Base-by-base conservation (phyloP, 2,888 invertebrate species). In the Pomacea canaliculata region DNA sequence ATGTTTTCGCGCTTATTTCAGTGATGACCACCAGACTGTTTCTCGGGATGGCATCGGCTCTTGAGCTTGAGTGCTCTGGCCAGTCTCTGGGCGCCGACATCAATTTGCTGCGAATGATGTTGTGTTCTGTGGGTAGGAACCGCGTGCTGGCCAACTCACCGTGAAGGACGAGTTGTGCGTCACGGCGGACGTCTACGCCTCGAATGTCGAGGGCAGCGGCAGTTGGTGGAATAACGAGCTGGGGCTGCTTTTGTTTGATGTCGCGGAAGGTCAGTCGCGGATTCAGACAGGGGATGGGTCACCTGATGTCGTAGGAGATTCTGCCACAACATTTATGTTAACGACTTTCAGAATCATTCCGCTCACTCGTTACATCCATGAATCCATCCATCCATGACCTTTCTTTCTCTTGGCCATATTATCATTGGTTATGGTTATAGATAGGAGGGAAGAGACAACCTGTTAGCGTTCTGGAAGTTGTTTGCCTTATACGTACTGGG, bases 61-160 rank as follows among this genome's bases (percentile, higher is more conserved):
- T 27, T 13, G 68, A 46, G 10, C 27, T 68, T 9, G 68, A 46
- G 27, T 68, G 68, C 19, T 68, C 68, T 68, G 68, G 68, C 9
- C 18, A 68, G 9, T n/a, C 48, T 19, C 48, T 68, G 23, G 19
- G 48, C 37, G 13, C 68, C 13, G 68, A 68, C 12, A 68, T 68
- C 37, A 46, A 68, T 37, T 46, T 68, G 48, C 48, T 68, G n/a
- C 49, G 68, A 9, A 68, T 12, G 68, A 9, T 46, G 27, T 10
- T 68, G 37, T 68, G 8, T 19, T 27, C 68, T 13, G 23, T 46
- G 7, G 13, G 27, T 13, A 37, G 19, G 9, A 68, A 68, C 68
- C n/a, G 27, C 7, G 48, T 68, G 27, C 9, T 68, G 48, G 68
- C 68, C 37, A 68, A 13, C 27, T 12, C 37, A 68, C 8, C 48